These are phyloP conservation scores for Chaetorhynchus papuensis DNA, from an alignment of 2,113 vertebrate species.

Conservation along the genomic window DNA sequence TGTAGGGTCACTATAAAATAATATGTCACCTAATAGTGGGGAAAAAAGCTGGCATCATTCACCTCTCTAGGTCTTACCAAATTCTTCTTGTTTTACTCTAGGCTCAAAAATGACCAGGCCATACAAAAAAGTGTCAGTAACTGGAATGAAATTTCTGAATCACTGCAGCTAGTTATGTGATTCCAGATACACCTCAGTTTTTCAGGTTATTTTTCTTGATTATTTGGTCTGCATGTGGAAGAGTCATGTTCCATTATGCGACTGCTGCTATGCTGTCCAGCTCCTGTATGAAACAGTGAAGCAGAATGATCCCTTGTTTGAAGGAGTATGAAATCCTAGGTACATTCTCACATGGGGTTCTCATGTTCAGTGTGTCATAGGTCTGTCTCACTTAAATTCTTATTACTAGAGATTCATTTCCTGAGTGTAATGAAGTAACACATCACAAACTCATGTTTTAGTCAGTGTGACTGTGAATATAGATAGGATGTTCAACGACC, in stretches of 20 bases:
- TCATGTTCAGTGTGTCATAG: not conserved
- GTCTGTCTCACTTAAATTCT: slow-evolving; percentile 23
- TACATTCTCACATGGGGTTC: not conserved
- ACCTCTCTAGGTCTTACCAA: not conserved
- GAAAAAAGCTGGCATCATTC: not conserved
- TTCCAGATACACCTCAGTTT: not conserved
- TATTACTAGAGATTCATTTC: slow-evolving; percentile 19
- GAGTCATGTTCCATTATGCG: not conserved
- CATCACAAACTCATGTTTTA: slow-evolving; percentile 62
- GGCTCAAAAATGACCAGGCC: not conserved
- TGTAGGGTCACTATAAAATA: not conserved
- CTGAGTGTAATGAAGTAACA: slow-evolving; percentile 36
- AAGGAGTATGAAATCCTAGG: not conserved
- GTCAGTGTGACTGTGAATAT: slow-evolving; percentile 51
- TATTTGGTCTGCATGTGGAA: not conserved
- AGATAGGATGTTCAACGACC: slow-evolving; percentile 14
- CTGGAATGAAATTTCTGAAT: not conserved
- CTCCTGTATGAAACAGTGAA: not conserved
- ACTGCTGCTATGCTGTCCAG: not conserved
- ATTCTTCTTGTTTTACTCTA: not conserved
- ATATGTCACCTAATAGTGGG: not conserved
- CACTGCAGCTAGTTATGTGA: not conserved
- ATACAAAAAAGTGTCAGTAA: not conserved
- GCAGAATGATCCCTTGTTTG: not conserved
- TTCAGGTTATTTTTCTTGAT: not conserved